These are phyloP conservation scores for Myzus persicae DNA, from an alignment of 1,140 invertebrate genomes.

Conservation along the genomic window DNA sequence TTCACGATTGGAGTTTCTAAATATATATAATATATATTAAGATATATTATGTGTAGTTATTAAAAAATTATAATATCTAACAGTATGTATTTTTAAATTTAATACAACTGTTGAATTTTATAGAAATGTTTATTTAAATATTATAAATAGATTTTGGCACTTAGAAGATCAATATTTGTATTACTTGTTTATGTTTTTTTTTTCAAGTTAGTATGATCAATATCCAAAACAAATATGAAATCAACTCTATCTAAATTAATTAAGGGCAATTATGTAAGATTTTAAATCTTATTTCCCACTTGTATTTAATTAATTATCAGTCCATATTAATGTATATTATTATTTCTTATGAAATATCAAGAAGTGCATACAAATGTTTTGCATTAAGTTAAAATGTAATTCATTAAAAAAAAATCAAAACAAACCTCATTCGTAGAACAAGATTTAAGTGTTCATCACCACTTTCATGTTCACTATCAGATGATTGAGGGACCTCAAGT, in stretches of 20 bases:
- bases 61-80: not conserved
- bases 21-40: not conserved
- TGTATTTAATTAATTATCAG: not conserved
- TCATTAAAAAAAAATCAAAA: conserved; percentile 45
- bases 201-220: not conserved
- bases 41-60: too few species aligned
- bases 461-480: conserved; percentile 68
- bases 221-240: not conserved
- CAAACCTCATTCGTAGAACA: conserved; percentile 80
- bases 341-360: not conserved
- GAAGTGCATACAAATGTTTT: not conserved
- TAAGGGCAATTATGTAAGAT: not conserved
- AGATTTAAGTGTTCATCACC: conserved; percentile 72
- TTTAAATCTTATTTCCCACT: not conserved
- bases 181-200: not conserved
- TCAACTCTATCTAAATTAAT: not conserved
- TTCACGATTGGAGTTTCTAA: conserved; percentile 84
- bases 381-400: too few species aligned
- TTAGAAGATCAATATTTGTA: not conserved
- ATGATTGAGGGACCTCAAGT: conserved; percentile 68
- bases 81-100: not conserved
- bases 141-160: conserved; percentile 44
- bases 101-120: not conserved
- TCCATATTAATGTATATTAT: not conserved
- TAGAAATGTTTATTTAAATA: conserved; percentile 22